A percentile compares a stretch with the other conserved stretches of the same genome.
These are phyloP conservation scores for Propithecus perrieri DNA, from an alignment of 2,797 vertebrate species.

Conservation along the genomic window DNA sequence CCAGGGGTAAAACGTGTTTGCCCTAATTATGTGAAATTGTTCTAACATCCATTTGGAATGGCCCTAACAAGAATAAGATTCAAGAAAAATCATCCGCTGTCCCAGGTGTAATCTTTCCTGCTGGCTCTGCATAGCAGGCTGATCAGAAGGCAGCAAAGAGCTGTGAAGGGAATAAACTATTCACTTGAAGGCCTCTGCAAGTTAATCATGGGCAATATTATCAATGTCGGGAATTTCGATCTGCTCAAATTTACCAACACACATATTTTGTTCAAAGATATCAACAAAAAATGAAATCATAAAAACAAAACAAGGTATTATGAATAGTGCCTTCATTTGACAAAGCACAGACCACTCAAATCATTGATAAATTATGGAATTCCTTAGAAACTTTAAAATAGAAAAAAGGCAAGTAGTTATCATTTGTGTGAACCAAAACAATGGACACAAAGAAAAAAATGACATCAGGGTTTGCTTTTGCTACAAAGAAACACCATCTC, in stretches of 20 bases:
- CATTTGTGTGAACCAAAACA: not conserved
- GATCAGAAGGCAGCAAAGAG: not conserved
- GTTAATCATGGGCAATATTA: not conserved
- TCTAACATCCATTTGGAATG: not conserved
- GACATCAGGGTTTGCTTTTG: not conserved
- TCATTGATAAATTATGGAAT: not conserved
- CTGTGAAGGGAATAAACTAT: not conserved
- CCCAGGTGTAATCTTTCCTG: not conserved
- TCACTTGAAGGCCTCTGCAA: not conserved
- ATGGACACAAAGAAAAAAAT: not conserved
- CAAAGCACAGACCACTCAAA: not conserved
- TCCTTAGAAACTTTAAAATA: not conserved
- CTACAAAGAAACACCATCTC: constrained; percentile 20
- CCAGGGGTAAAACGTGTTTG: not conserved
- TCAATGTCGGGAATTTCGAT: not conserved
- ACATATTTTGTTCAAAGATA: constrained; percentile 16
- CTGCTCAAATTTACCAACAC: not conserved
- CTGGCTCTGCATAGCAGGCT: not conserved
- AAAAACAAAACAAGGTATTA: not conserved
- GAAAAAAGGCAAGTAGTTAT: not conserved
- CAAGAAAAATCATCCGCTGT: not conserved
- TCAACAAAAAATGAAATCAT: not conserved
- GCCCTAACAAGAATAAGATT: not conserved
- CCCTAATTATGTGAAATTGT: constrained; percentile 52
- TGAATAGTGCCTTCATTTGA: not conserved